Conservation (phyloP, 2,797 vertebrate genomes). For the Anableps anableps region DNA sequence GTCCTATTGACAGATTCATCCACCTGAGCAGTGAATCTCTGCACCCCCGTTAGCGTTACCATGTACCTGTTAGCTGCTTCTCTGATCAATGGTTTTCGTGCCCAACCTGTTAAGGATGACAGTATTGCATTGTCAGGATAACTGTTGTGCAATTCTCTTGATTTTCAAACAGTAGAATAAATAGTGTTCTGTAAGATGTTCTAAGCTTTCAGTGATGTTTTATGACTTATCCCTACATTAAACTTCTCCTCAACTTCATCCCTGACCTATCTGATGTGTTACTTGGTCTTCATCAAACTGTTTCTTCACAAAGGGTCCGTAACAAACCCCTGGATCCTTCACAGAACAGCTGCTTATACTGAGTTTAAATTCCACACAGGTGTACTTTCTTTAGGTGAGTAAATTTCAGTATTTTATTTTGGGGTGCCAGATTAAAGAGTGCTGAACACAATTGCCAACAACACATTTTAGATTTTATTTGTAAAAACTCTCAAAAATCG, state of each 20-base stretch:
- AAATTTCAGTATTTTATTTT: too few relatives aligned
- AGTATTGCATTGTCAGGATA: neutral
- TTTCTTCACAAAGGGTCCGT: neutral
- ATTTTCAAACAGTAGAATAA: neutral
- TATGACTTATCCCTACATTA: neutral
- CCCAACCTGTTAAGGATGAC: neutral
- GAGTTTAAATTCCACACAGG: too few relatives aligned
- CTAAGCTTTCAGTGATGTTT: neutral
- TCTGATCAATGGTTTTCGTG: neutral
- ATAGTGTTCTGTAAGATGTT: too few relatives aligned
- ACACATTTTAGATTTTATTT: too few relatives aligned
- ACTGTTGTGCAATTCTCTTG: neutral
- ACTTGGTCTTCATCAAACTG: neutral
- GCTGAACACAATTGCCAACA: too few relatives aligned
- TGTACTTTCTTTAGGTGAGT: neutral
- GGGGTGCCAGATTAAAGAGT: too few relatives aligned
- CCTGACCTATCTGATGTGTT: neutral
- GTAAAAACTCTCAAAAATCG: too few relatives aligned
- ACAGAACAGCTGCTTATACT: neutral
- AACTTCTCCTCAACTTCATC: neutral
- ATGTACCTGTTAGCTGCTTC: neutral
- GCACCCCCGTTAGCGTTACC: neutral
- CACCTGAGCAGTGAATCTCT: neutral
- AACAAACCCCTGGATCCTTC: neutral
- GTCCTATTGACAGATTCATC: neutral